phyloP scores from a whole-genome alignment of 2,888 invertebrate genomes.

The Ptychoptera albimana region DNA sequence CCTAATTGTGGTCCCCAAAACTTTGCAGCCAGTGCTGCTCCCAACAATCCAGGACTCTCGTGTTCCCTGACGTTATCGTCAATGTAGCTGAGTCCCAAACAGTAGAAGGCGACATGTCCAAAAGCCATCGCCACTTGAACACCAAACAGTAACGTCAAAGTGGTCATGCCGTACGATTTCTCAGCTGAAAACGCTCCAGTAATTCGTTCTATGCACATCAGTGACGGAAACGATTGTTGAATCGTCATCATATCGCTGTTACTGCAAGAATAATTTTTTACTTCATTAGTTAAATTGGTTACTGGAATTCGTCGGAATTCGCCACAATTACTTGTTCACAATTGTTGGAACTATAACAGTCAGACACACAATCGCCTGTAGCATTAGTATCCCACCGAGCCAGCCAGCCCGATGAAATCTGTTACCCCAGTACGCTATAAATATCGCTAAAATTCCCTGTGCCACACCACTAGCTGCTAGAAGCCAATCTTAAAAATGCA shows the following conservation, averaged over 20 bases:
- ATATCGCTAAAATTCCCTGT: constrained; percentile 35
- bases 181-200: constrained; percentile 5
- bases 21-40: constrained; percentile 22
- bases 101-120: constrained; percentile 33
- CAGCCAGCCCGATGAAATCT: constrained; percentile 40
- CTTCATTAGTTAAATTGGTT: background rate
- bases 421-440: constrained; percentile 40
- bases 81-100: constrained; percentile 40
- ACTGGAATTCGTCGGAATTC: background rate
- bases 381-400: constrained; percentile 37
- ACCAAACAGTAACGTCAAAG: constrained; percentile 31
- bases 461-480: constrained; percentile 36
- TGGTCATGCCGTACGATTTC: constrained; percentile 20
- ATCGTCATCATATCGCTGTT: constrained; percentile 3
- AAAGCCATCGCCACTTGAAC: constrained; percentile 34
- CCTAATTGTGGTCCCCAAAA: constrained; percentile 28
- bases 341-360: constrained; percentile 38
- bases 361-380: constrained; percentile 35
- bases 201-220: constrained; percentile 11
- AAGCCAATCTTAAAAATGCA: constrained; percentile 37
- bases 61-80: constrained; percentile 41
- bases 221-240: constrained; percentile 8
- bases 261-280: background rate
- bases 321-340: constrained; percentile 30
- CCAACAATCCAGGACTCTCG: constrained; percentile 34